Evolutionary conservation across 2,113 vertebrate species (phyloP), one percentile per base, ranked within the genome.

Genomic region (Chamaetylas fuelleborni): DNA sequence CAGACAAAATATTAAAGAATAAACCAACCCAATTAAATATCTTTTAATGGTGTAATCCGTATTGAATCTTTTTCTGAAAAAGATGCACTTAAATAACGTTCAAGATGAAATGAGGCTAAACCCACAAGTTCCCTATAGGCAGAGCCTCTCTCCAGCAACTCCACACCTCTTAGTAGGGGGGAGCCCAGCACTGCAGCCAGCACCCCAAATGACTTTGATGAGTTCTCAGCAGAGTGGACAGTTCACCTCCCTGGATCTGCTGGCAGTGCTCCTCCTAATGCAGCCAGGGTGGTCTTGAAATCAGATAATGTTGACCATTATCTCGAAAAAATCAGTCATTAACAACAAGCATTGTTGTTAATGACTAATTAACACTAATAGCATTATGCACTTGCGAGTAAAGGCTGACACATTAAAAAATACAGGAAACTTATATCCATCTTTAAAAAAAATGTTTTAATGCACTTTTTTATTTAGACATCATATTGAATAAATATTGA

Each of bases 81-180:
- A 29, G 3, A 64, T 11, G 9, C 14, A 28, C 19, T 76, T 92
- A 72, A 86, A 79, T 42, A 58, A 14, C 0, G 0, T 36, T 19
- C 53, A 56, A 64, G 47, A 64, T 26, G 2, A 90, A 85, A 74
- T 33, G 6, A 82, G 16, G 14, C 28, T 38, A 51, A 87, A 79
- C 2, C 4, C 12, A 47, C 33, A 71, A 5, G 43, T 85, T 66
- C 24, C 31, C 14, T 51, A 4, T 1, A 72, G 48, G 9, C 40
- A 70, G 14, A 70, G 4, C 5, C 6, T 70, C 14, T 67, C 33
- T 77, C 17, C 36, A 38, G n/a, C 29, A 77, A 11, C 19, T 77
- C 33, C 43, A 60, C 12, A 40, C 11, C 38, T 34, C 29, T 53
- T 19, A 60, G 34, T 19, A 11, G 19, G 42, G 54, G 25, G 4